These are phyloP conservation scores for Meleagris gallopavo DNA, from an alignment of 2,113 vertebrate genomes.

Conservation along the genomic window DNA sequence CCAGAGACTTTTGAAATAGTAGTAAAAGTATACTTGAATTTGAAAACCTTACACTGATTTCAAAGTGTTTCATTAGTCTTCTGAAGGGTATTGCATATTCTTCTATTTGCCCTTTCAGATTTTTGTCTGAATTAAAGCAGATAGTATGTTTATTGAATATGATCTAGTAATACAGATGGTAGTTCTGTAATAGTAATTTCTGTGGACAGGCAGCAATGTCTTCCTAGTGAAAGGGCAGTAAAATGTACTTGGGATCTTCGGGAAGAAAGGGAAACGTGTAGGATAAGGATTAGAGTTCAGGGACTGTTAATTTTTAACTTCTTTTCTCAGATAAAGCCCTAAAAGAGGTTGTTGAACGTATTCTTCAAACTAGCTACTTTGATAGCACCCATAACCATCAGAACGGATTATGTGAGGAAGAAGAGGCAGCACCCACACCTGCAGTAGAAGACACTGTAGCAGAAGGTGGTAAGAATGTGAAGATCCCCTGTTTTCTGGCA, in stretches of 20 bases:
- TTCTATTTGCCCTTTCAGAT: background rate
- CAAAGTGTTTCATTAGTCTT: background rate
- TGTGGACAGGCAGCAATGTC: background rate
- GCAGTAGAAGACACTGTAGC: slow-evolving; percentile 81
- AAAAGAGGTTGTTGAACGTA: slow-evolving; percentile 90
- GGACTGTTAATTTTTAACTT: background rate
- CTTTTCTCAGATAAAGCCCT: slow-evolving; percentile 87
- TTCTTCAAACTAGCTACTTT: slow-evolving; percentile 93
- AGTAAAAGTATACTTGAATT: background rate
- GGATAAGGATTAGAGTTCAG: background rate
- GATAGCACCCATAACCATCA: slow-evolving; percentile 91
- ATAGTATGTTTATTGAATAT: background rate
- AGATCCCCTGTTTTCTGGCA: background rate
- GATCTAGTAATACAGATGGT: background rate
- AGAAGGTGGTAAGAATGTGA: slow-evolving; percentile 83
- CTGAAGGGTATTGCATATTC: background rate
- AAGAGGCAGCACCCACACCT: slow-evolving; percentile 77
- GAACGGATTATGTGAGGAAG: slow-evolving; percentile 92
- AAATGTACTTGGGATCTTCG: rapidly evolving
- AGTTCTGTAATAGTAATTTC: background rate
- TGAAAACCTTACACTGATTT: background rate
- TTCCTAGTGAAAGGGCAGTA: background rate
- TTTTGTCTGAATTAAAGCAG: background rate
- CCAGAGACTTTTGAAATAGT: background rate
- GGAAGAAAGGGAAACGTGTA: background rate